phyloP scores from a whole-genome alignment of 2,888 invertebrate genomes.

The Venustoraphidia nigricollis region DNA sequence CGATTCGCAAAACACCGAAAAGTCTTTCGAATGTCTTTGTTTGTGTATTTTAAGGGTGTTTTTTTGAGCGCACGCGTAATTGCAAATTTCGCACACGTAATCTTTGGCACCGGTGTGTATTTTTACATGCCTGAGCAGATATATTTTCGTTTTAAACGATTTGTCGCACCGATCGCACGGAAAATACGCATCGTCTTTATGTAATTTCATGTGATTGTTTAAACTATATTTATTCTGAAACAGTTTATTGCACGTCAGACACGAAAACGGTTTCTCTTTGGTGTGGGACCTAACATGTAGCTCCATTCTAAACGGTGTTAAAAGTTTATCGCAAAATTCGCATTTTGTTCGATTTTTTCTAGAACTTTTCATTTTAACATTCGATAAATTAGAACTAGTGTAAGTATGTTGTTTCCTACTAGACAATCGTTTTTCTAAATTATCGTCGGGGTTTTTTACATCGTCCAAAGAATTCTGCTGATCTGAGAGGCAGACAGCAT shows the following conservation, averaged over 20 bases:
- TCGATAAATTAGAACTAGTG: no score
- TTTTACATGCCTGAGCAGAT: conserved; percentile 9
- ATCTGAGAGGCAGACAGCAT: no score
- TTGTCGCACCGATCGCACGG: conserved; percentile 14
- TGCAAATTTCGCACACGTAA: conserved; percentile 7
- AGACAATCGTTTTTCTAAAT: no score
- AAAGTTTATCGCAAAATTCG: no score
- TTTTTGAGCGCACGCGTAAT: conserved; percentile 4
- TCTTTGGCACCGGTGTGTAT: conserved; percentile 9
- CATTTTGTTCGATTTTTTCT: no score
- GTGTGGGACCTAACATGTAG: no score
- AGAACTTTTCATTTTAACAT: no score
- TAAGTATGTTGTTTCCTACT: no score
- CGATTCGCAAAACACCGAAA: conserved; percentile 10
- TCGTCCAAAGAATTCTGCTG: no score
- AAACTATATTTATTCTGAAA: neutral
- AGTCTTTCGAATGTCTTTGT: neutral
- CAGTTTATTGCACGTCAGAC: neutral
- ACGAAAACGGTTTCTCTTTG: neutral
- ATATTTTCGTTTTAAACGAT: conserved; percentile 13
- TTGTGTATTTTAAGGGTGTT: conserved; percentile 22
- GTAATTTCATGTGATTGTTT: conserved; percentile 10
- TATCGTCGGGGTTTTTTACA: no score
- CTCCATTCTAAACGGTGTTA: no score
- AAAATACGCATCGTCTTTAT: conserved; percentile 19